A percentile compares a stretch with the other conserved stretches of the same genome.
These are phyloP conservation scores for Eupithecia tripunctaria DNA, from an alignment of 2,888 invertebrate genomes.

Conservation along the genomic window DNA sequence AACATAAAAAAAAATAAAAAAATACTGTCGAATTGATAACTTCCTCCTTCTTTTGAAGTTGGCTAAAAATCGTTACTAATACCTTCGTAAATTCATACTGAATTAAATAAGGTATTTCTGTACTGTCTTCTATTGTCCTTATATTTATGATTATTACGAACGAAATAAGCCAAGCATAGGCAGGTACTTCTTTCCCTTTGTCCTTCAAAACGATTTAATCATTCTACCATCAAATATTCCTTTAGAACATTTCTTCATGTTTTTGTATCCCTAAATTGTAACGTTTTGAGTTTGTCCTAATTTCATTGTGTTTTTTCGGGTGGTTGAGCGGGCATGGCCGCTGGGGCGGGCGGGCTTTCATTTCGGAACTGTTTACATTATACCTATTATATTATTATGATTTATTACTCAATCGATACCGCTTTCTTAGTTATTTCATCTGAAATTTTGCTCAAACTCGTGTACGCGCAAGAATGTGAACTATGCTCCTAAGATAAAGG, in stretches of 20 bases:
- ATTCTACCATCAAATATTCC: conserved; percentile 17
- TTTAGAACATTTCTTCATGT: conserved; percentile 26
- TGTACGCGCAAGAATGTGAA: conserved; percentile 70
- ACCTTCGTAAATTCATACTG: neutral
- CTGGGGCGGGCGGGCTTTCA: conserved; percentile 54
- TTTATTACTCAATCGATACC: conserved; percentile 80
- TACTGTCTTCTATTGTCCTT: too few relatives aligned
- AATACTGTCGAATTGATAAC: too few relatives aligned
- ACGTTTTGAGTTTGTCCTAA: conserved; percentile 51
- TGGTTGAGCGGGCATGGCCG: conserved; percentile 44
- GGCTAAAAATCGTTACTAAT: neutral
- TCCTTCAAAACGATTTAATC: conserved; percentile 10
- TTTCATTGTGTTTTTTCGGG: conserved; percentile 58
- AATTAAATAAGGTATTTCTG: neutral
- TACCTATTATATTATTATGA: conserved; percentile 80
- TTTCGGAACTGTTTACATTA: conserved; percentile 74
- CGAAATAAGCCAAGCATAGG: neutral
- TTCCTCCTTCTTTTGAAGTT: neutral
- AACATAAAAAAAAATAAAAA: too few relatives aligned
- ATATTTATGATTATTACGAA: neutral
- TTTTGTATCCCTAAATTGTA: conserved; percentile 37
- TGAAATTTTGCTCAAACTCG: conserved; percentile 63
- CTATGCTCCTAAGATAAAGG: conserved; percentile 70
- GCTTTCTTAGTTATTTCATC: conserved; percentile 67
- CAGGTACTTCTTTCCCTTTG: conserved; percentile 2